phyloP scores from a whole-genome alignment of 2,113 vertebrate genomes.

The Willisornis vidua region DNA sequence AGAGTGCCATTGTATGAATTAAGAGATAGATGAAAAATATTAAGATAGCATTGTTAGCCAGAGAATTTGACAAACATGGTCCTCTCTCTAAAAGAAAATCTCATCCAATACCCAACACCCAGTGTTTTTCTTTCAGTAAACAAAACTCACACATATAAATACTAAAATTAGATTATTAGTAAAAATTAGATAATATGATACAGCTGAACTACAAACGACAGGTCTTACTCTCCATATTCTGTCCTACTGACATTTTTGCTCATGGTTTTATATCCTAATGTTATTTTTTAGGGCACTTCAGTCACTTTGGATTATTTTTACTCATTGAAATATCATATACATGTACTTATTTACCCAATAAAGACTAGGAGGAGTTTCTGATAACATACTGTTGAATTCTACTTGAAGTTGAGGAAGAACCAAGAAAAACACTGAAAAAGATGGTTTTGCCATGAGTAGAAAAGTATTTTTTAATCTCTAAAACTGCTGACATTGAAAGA shows the following conservation, averaged over 20 bases:
- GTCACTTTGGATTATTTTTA: not conserved
- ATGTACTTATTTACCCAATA: not conserved
- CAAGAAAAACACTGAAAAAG: not conserved
- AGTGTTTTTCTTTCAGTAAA: not conserved
- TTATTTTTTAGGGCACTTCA: not conserved
- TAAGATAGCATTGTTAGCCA: not conserved
- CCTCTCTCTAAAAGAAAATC: not conserved
- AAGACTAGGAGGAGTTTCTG: not conserved
- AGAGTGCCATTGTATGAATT: not conserved
- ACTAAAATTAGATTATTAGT: not conserved
- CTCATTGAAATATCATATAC: not conserved
- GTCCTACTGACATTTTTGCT: not conserved
- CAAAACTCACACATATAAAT: not conserved
- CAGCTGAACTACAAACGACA: not conserved
- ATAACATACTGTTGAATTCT: not conserved
- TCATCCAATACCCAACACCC: not conserved
- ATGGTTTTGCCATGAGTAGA: not conserved
- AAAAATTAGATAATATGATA: not conserved
- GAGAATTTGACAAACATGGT: not conserved
- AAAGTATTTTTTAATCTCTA: not conserved
- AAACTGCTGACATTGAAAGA: not conserved
- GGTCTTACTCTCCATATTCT: not conserved
- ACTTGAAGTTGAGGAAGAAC: not conserved
- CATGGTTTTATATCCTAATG: not conserved
- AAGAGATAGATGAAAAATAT: not conserved